Base-by-base conservation (phyloP, 2,888 invertebrate genomes). In the Apodemia zela region DNA sequence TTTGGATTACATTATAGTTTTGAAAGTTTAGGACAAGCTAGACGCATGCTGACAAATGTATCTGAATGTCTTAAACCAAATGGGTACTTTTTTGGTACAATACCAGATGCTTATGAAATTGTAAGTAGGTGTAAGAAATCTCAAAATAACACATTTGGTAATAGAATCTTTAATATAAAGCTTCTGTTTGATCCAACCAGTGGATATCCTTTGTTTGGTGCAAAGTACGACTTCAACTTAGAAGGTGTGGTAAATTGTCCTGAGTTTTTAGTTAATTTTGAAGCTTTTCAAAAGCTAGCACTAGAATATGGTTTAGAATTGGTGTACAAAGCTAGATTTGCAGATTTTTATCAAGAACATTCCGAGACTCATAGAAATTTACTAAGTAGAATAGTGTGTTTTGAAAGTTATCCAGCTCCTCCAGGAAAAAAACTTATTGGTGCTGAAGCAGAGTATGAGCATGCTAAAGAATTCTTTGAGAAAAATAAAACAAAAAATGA, bases 1-100 rank as follows among this genome's bases (percentile, higher is more conserved):
- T 99, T 99, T 93, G 97, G 98, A 25, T 96, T 99, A 80, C 99
- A 99, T 88, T 99, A 99, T 80, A 95, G 97, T 77, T 99, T 98
- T 85, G 98, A 98, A 85, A 96, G 96, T 65, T 85, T 97, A 66
- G 85, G 92, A 5, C 98, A 99, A 88, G 98, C 98, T 0, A 95
- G 97, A 78, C 95, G 95, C 79, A 98, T 99, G 98, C 88, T 99
- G 8, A 94, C 94, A 66, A 99, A 99, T 90, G 97, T 97, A 10
- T 95, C 98, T 8, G 98, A 98, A 80, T 96, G 96, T 80, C 91
- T 99, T 21, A 94, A 94, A 72, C 94, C 96, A 0, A 99, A 97
- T 65, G 99, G 99, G 2, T 98, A 94, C 81, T 99, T 99, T 78
- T 96, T 99, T 81, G 99, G 99, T 17, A 99, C 99, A 11, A 96